Base-by-base conservation (phyloP, 2,797 vertebrate species). In the Tenualosa ilisha region DNA sequence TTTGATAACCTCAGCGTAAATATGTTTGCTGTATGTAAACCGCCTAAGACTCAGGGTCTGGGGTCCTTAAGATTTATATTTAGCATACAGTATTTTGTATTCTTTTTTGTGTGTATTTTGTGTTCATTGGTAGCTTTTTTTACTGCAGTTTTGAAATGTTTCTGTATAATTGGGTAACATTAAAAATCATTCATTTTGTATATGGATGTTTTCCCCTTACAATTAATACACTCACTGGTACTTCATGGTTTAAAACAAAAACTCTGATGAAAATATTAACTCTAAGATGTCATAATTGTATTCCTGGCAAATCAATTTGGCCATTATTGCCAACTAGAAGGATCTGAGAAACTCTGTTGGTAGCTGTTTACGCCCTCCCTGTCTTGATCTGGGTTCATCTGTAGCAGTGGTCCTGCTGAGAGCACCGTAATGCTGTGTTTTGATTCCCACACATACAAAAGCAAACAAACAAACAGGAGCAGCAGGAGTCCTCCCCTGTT, bases 401-500 rank as follows among this genome's bases (percentile, higher is more conserved):
- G 17, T 46, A 59, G 26, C 49, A 54, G 82, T 15, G 43, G 46
- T 84, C 17, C 59, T 82, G 40, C 43, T 65, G 72, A 46, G 72
- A 4, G 50, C 3, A 24, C 17, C 2, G 37, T 68, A 40, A 59
- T 3, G 17, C n/a, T 20, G 50, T 51, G 79, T 86, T 53, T 81
- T 3, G 11, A 40, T 75, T 51, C 84, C 82, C 37, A 81, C 24
- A 81, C 50, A 17, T 50, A 81, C 65, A 22, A 53, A 79, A 79
- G 20, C 72, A 89, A 0, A 40, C 85, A 96, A 95, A 96, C 89
- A 93, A 92, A 95, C 94, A 94, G 93, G 88, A 83, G 17, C 86
- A 92, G 93, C 95, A 96, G 96, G 94, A 94, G 94, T 92, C 90
- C 89, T 88, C 86, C 43, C 50, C 89, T 89, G 56, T 61, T n/a